These are phyloP conservation scores for Achlya flavicornis DNA, from an alignment of 2,888 invertebrate genomes.

Conservation along the genomic window DNA sequence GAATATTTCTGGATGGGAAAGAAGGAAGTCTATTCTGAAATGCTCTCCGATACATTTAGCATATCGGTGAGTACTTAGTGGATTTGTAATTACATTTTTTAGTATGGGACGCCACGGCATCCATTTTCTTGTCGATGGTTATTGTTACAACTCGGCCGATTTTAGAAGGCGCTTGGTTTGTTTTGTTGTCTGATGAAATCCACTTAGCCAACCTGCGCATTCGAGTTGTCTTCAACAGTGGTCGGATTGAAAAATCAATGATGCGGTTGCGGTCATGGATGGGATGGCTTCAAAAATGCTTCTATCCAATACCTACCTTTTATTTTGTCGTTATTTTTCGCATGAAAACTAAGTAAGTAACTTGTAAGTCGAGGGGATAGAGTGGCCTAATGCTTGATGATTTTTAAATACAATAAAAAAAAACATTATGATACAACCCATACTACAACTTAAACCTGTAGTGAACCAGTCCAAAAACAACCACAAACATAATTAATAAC, in stretches of 20 bases:
- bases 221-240: slow-evolving; percentile 23
- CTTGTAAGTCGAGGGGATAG: no score
- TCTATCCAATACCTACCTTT: no score
- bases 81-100: slow-evolving; percentile 12
- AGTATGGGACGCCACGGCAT: slow-evolving; percentile 38
- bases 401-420: no score
- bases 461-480: no score
- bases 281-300: background rate
- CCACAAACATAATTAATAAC: no score
- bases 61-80: slow-evolving; percentile 58
- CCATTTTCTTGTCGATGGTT: slow-evolving; percentile 52
- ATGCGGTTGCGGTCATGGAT: slow-evolving; percentile 9
- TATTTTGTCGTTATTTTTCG: no score
- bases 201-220: slow-evolving; percentile 18
- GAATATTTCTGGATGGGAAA: slow-evolving; percentile 82
- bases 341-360: no score
- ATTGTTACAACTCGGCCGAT: slow-evolving; percentile 47
- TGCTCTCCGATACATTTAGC: slow-evolving; percentile 69
- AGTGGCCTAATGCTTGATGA: no score
- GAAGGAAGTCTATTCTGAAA: slow-evolving; percentile 75
- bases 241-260: slow-evolving; percentile 52
- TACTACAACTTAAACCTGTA: no score
- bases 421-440: no score
- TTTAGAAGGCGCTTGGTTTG: slow-evolving; percentile 27
- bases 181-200: slow-evolving; percentile 18